Evolutionary conservation across 2,113 vertebrate genomes (phyloP), one percentile per base, ranked within the genome.

Genomic region (Forbesichthys agassizii): DNA sequence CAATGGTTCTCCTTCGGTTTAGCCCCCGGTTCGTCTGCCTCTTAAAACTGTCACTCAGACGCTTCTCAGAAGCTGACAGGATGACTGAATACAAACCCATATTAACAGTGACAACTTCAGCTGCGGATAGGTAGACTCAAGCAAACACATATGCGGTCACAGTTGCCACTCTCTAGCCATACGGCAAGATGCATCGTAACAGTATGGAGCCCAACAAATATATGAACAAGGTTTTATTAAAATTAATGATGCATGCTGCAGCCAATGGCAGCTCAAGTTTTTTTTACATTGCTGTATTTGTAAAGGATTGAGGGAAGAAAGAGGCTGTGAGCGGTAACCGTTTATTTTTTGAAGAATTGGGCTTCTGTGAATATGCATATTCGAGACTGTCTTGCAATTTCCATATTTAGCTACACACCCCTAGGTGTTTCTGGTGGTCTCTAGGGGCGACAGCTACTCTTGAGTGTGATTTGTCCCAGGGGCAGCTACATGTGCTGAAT

Each of bases 61-160:
- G 70, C 86, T 82, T 84, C 83, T 88, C 89, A 88, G 88, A 91
- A 88, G 87, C 77, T 69, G 90, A 91, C 91, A 89, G 79, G 74
- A 88, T 92, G 92, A 93, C 91, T 92, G 91, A 92, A 91, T 82
- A 84, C 86, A 88, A 88, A 82, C 78, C 73, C 60, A 67, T 84
- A 92, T 92, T 88, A 89, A 85, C 86, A 75, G 78, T 88, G 90
- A 92, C 89, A 90, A 89, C 88, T 89, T 86, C 84, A 84, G 86
- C 80, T 55, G 73, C 81, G 80, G 84, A 83, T 86, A 84, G 84
- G 84, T 73, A 86, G 80, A 88, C 80, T 87, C 82, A 86, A 88
- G 86, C 83, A 86, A 84, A 86, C 73, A 66, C 60, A 73, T 69
- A 64, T 69, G 64, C 75, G 73, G 73, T 74, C 55, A 66, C 75